These are phyloP conservation scores for Pristionchus fissidentatus DNA, from an alignment of 2,888 invertebrate genomes.

Conservation along the genomic window DNA sequence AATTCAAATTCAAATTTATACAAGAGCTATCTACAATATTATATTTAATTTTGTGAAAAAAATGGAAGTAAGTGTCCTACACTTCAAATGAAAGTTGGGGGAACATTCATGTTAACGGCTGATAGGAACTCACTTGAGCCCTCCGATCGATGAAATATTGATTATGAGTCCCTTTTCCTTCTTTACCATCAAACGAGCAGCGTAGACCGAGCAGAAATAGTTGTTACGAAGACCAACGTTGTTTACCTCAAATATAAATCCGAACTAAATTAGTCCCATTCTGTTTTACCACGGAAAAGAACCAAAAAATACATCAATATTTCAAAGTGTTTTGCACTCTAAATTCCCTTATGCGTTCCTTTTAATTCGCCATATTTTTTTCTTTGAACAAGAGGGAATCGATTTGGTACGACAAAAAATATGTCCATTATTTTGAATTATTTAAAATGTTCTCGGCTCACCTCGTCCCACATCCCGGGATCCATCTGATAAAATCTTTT, in stretches of 20 bases:
- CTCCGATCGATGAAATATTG: conserved; percentile 77
- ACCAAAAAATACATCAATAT: background rate
- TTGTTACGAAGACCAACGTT: conserved; percentile 78
- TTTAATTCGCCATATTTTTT: no score
- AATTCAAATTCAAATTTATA: no score
- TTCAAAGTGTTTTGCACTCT: no score
- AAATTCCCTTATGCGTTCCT: no score
- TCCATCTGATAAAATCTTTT: background rate
- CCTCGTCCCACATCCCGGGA: background rate
- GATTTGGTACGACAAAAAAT: no score
- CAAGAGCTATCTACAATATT: no score
- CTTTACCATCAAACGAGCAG: conserved; percentile 70
- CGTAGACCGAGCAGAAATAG: conserved; percentile 77
- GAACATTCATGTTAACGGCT: background rate
- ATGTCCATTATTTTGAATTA: no score
- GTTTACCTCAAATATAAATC: conserved; percentile 69
- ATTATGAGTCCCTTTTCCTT: conserved; percentile 76
- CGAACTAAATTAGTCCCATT: background rate
- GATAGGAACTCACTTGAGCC: conserved; percentile 63
- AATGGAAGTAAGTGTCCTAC: background rate
- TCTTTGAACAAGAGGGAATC: no score
- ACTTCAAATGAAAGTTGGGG: background rate
- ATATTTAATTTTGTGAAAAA: background rate
- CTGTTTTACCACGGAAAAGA: background rate
- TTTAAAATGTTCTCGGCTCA: no score